These are phyloP conservation scores for Fulica atra DNA, from an alignment of 2,113 vertebrate genomes.

Conservation along the genomic window DNA sequence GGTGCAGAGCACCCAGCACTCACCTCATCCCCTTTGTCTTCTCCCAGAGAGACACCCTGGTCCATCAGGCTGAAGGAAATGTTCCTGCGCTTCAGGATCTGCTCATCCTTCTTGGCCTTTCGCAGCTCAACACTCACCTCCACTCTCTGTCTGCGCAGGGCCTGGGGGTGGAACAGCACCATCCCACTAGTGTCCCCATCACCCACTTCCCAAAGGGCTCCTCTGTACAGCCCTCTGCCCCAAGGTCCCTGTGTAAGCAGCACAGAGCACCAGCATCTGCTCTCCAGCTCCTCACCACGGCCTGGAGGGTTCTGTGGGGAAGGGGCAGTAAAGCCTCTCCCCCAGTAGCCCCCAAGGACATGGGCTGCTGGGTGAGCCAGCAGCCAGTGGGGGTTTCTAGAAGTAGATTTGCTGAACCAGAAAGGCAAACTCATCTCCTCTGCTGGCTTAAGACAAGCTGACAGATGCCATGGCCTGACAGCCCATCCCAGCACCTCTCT, in stretches of 20 bases:
- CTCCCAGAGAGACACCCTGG: constrained; percentile 39
- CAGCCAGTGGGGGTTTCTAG: too few relatives aligned
- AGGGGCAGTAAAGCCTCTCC: not conserved
- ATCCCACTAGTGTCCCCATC: rapidly evolving
- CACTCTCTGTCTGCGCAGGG: constrained; percentile 79
- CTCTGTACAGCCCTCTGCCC: not conserved
- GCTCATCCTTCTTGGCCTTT: constrained; percentile 86
- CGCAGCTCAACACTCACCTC: constrained; percentile 80
- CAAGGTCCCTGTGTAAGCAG: rapidly evolving
- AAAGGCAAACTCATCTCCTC: not conserved
- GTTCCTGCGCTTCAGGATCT: constrained; percentile 85
- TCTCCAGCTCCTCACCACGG: not conserved
- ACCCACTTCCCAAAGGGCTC: not conserved
- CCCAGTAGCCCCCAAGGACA: not conserved
- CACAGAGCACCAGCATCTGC: not conserved
- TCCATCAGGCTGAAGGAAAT: constrained; percentile 52
- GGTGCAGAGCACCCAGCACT: not conserved
- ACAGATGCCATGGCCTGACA: not conserved
- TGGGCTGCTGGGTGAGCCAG: not conserved
- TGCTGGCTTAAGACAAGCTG: not conserved
- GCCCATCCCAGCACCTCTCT: not conserved
- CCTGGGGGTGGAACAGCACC: constrained; percentile 53
- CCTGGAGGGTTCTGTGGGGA: not conserved
- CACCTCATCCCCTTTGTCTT: not conserved
- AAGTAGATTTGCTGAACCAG: not conserved